Evolutionary conservation across 2,113 vertebrate species (phyloP).

Genomic region (Lates calcarifer): DNA sequence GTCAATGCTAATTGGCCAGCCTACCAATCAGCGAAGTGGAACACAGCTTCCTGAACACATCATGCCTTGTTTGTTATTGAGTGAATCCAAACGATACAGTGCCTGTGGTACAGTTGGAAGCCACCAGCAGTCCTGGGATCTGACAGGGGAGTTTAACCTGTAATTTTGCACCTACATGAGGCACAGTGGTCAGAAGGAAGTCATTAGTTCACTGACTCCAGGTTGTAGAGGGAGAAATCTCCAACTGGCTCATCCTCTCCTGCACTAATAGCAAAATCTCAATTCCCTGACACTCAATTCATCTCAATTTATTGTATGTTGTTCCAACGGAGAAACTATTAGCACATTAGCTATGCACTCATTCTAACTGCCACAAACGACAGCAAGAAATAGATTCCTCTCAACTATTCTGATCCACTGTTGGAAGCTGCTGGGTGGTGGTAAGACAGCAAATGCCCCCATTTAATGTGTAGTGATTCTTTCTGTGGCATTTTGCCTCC

Average conservation of each 20-base stretch:
- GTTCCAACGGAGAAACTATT: conserved; percentile 69
- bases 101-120: conserved; percentile 19
- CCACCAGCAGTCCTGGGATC: conserved; percentile 13
- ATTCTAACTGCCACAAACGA: conserved; percentile 34
- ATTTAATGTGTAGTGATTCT: conserved; percentile 75
- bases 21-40: conserved; percentile 74
- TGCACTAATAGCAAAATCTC: conserved; percentile 39
- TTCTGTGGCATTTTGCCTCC: conserved; percentile 81
- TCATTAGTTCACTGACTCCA: conserved; percentile 30
- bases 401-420: conserved; percentile 47
- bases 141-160: conserved; percentile 64
- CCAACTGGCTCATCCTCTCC: conserved; percentile 16
- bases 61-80: conserved; percentile 68
- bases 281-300: conserved; percentile 63
- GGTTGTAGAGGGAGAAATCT: conserved; percentile 24
- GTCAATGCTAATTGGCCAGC: conserved; percentile 82
- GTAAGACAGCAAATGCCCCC: conserved; percentile 66
- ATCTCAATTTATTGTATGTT: conserved; percentile 68
- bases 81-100: conserved; percentile 54
- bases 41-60: conserved; percentile 70
- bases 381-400: conserved; percentile 55
- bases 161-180: conserved; percentile 48
- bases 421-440: conserved; percentile 60
- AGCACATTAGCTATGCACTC: conserved; percentile 41
- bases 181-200: background rate